Conservation (phyloP, 2,888 invertebrate species). For the Rhopalosiphum nymphaeae region DNA sequence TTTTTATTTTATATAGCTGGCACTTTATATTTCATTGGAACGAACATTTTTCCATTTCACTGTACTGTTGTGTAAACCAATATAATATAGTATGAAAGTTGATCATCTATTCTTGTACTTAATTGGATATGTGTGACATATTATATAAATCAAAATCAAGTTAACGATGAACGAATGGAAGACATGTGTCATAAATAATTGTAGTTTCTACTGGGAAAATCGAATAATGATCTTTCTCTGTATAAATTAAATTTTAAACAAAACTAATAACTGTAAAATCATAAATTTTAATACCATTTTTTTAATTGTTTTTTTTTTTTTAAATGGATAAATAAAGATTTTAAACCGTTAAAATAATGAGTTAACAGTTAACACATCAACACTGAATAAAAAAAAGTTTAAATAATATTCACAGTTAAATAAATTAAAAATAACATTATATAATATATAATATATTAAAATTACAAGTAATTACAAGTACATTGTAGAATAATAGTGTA, state of each 20-base stretch:
- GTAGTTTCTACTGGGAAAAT: not conserved
- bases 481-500: too few relatives aligned
- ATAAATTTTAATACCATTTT: not conserved
- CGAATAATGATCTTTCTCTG: not conserved
- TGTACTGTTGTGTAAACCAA: not conserved
- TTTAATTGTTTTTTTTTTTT: not conserved
- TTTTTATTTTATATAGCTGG: not conserved
- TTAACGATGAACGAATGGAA: not conserved
- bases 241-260: not conserved
- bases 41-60: not conserved
- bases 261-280: not conserved
- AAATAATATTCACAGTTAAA: not conserved
- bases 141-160: constrained; percentile 5
- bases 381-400: not conserved
- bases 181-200: not conserved
- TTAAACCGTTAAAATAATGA: not conserved
- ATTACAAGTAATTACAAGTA: not conserved
- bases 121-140: not conserved
- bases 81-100: not conserved
- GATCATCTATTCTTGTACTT: not conserved
- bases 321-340: not conserved
- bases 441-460: not conserved
- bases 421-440: not conserved
- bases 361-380: not conserved
- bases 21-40: not conserved